Conservation (phyloP, 2,113 vertebrate genomes). For the Pristiophorus japonicus region DNA sequence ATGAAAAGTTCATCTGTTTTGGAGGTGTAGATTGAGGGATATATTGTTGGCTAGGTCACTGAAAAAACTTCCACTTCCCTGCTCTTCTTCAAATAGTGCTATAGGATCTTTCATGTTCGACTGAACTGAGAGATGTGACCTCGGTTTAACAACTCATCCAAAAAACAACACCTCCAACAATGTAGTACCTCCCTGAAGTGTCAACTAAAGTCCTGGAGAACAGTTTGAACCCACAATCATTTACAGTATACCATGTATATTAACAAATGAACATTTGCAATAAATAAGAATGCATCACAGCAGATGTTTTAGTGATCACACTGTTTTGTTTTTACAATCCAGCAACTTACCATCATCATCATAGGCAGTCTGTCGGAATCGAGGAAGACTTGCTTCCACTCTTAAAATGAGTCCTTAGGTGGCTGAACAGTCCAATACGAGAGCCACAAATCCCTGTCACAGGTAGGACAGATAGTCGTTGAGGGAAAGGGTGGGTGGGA, state of each 20-base stretch:
- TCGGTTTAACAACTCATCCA: not conserved
- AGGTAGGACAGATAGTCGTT: no score
- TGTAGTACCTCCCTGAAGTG: not conserved
- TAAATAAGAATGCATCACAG: no score
- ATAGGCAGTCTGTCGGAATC: no score
- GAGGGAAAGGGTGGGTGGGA: no score
- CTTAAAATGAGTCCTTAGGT: no score
- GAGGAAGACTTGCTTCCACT: no score
- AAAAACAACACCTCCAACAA: not conserved
- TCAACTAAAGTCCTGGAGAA: not conserved
- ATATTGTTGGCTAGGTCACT: not conserved
- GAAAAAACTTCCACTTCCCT: not conserved
- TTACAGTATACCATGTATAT: not conserved
- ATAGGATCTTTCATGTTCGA: not conserved
- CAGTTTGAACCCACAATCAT: not conserved
- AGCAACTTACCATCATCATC: no score
- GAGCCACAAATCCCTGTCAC: no score
- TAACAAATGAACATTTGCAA: not conserved
- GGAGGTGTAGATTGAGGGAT: not conserved
- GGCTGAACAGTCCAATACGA: no score
- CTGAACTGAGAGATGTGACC: not conserved
- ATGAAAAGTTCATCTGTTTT: not conserved
- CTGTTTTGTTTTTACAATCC: not conserved
- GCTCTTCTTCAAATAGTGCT: not conserved
- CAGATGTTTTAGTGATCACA: constrained; percentile 2